Conservation (phyloP, 2,113 vertebrate species). For the Ivindomyrus marchei region DNA sequence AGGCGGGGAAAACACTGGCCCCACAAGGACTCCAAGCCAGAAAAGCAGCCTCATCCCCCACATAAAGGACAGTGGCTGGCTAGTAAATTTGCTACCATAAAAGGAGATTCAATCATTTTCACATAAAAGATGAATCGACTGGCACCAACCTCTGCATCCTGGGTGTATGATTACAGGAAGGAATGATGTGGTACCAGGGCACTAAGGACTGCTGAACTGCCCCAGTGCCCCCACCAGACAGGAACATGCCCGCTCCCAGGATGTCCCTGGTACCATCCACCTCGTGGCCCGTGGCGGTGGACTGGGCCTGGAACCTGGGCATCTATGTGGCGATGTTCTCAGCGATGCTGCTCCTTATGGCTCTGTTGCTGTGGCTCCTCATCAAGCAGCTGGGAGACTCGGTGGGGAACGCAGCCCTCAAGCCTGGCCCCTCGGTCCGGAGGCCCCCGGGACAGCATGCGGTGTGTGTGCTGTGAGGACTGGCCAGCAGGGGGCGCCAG, state of each 20-base stretch:
- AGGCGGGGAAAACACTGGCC: not conserved
- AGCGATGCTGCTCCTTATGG: conserved; percentile 68
- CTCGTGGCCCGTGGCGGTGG: conserved; percentile 62
- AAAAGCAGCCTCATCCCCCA: not conserved
- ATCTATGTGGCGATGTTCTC: conserved; percentile 75
- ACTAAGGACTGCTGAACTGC: not conserved
- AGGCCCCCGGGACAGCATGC: conserved; percentile 58
- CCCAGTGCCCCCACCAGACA: not conserved
- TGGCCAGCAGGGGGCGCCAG: not conserved
- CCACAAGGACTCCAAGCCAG: not conserved
- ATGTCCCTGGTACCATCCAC: conserved; percentile 61
- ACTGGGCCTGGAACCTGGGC: conserved; percentile 78
- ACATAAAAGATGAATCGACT: not conserved
- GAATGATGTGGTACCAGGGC: not conserved
- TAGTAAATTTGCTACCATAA: not conserved
- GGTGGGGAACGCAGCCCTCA: conserved; percentile 54
- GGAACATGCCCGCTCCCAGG: conserved; percentile 59
- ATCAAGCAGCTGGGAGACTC: conserved; percentile 80
- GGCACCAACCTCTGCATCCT: not conserved
- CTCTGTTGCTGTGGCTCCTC: conserved; percentile 78
- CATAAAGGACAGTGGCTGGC: not conserved
- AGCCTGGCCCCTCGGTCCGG: conserved; percentile 53
- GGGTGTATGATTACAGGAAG: not conserved
- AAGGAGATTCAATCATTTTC: not conserved
- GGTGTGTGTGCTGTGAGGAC: conserved; percentile 52